A percentile compares a stretch with the other conserved stretches of the same genome.
Conservation (phyloP, 1,140 invertebrate species). For the Drosophila bocki region DNA sequence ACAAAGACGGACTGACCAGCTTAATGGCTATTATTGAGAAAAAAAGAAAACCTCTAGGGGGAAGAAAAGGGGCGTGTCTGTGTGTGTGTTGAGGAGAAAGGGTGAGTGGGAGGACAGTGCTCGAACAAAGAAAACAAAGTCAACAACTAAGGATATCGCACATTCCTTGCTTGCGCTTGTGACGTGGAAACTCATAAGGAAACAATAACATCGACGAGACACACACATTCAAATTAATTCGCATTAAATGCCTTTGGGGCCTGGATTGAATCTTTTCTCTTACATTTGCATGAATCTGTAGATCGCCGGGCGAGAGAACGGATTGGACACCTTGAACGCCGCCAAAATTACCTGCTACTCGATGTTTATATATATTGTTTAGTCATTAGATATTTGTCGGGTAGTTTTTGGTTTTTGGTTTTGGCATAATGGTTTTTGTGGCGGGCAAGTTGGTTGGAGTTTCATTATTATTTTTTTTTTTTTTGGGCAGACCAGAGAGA, state of each 20-base stretch:
- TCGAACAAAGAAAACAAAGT: slow-evolving; percentile 50
- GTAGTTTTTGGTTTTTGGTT: slow-evolving; percentile 25
- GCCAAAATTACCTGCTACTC: slow-evolving; percentile 83
- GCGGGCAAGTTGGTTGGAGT: slow-evolving; percentile 55
- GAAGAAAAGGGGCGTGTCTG: background rate
- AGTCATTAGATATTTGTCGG: slow-evolving; percentile 26
- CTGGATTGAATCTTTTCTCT: slow-evolving; percentile 59
- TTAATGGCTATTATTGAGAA: slow-evolving; percentile 32
- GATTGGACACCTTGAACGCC: slow-evolving; percentile 73
- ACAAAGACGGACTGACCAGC: slow-evolving; percentile 38
- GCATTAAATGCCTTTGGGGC: slow-evolving; percentile 35
- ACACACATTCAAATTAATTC: slow-evolving; percentile 63
- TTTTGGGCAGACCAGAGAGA: slow-evolving; percentile 38
- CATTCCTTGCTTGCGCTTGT: slow-evolving; percentile 48
- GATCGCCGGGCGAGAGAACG: slow-evolving; percentile 82
- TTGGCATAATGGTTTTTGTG: slow-evolving; percentile 57
- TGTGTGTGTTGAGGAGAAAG: slow-evolving; percentile 18
- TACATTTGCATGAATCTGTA: slow-evolving; percentile 85
- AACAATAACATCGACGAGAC: slow-evolving; percentile 64
- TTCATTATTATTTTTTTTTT: slow-evolving; percentile 14
- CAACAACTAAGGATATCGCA: slow-evolving; percentile 56
- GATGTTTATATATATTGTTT: slow-evolving; percentile 48
- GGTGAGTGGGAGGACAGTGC: slow-evolving; percentile 49
- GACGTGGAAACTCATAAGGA: slow-evolving; percentile 51
- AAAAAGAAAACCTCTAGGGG: slow-evolving; percentile 21